Evolutionary conservation across 2,888 invertebrate species (phyloP).

Genomic region (Leucozona laternaria): DNA sequence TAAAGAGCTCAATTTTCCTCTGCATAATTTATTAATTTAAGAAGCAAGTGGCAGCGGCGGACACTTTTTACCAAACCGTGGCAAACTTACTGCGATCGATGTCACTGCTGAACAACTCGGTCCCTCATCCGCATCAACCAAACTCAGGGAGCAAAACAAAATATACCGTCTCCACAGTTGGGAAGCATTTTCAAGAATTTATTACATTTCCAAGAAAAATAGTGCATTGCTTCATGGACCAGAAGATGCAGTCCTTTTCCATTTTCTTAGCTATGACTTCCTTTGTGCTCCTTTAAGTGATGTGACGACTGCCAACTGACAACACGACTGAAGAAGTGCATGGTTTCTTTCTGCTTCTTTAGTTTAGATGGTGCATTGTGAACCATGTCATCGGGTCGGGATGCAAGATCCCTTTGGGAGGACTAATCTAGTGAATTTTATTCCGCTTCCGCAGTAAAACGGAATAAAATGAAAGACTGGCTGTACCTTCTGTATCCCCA

Average conservation of each 20-base stretch:
- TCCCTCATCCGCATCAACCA: not conserved
- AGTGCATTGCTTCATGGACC: conserved; percentile 68
- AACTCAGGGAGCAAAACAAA: not conserved
- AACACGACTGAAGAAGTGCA: conserved; percentile 4
- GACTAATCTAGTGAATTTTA: conserved; percentile 64
- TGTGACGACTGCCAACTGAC: conserved; percentile 31
- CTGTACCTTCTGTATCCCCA: not conserved
- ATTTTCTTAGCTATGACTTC: conserved; percentile 6
- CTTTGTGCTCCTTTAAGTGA: conserved; percentile 24
- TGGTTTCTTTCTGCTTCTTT: not conserved
- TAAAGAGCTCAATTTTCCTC: conserved; percentile 80
- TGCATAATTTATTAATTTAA: conserved; percentile 72
- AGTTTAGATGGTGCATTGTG: conserved; percentile 24
- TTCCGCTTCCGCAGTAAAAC: conserved; percentile 57
- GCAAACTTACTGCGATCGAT: conserved; percentile 61
- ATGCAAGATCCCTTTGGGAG: conserved; percentile 59
- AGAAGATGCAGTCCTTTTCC: conserved; percentile 49
- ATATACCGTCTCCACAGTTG: not conserved
- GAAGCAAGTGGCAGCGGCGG: conserved; percentile 33
- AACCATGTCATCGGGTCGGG: conserved; percentile 34
- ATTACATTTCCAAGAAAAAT: conserved; percentile 66
- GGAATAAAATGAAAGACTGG: conserved; percentile 10
- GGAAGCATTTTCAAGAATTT: conserved; percentile 67
- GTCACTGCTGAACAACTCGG: conserved; percentile 40
- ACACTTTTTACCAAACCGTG: conserved; percentile 28